Base-by-base conservation (phyloP, 2,888 invertebrate genomes). In the Epinotia bilunana region DNA sequence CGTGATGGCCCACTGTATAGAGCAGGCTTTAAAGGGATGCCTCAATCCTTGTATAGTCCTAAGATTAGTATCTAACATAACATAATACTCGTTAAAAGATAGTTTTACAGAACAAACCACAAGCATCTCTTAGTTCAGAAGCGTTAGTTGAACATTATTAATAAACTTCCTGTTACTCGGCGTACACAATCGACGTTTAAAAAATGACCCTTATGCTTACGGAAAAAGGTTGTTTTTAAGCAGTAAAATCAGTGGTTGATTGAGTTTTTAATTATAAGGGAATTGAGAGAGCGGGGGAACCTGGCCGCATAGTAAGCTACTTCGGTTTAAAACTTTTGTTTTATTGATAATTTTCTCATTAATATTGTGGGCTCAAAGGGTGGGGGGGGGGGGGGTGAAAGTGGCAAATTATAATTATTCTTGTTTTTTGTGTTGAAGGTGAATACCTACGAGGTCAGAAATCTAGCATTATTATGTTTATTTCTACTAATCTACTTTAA, bases 81-180 rank as follows among this genome's bases (percentile, higher is more conserved):
- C 6, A 53, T n/a, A 16, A 3, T 49, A 4, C 13, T 28, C 7
- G 61, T 18, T 39, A 33, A 39, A 39, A 55, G 16, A 20, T 68
- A 57, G 39, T 57, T 39, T 20, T 43, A 57, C 57, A 13, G 9
- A 39, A 57, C 20, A 68, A 68, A 43, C 67, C 39, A 9, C 39
- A 57, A 68, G 53, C 60, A 23, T 23, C 53, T 28, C 3, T 9
- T 28, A 74, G 74, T 74, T 74, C n/a, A 68, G 33, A 73, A 65
- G 63, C 64, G 63, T 58, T 18, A 63, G 63, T 57, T 43, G 57
- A 12, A 53, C 60, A 74, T 74, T 74, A 74, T 60, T 74, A 74
- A 74, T 74, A 53, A 61, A 55, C 62, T 60, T 64, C 74, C 60
- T 39, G 9, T 16, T 65, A 74, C 74, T 74, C 60, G 23, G 33